Conservation (phyloP, 1,140 invertebrate genomes). For the Eubasilissa regina region DNA sequence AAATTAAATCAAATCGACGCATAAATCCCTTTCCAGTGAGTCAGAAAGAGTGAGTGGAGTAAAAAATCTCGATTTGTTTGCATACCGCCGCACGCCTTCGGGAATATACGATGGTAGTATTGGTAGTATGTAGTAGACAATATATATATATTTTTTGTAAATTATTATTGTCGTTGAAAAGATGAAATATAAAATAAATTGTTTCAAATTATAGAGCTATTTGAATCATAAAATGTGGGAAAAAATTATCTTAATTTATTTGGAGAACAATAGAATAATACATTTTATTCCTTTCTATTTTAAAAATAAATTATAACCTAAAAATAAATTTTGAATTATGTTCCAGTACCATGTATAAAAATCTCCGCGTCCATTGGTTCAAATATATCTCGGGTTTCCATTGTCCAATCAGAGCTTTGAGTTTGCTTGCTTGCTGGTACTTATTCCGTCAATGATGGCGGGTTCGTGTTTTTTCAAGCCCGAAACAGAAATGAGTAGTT, state of each 20-base stretch:
- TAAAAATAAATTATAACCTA: slow-evolving; percentile 12
- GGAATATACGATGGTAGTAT: too few relatives aligned
- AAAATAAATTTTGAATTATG: slow-evolving; percentile 21
- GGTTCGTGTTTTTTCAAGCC: slow-evolving; percentile 72
- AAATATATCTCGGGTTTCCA: slow-evolving; percentile 33
- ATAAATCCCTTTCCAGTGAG: too few relatives aligned
- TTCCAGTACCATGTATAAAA: not conserved
- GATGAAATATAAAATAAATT: not conserved
- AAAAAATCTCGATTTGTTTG: too few relatives aligned
- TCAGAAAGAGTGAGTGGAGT: too few relatives aligned
- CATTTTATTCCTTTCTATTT: not conserved
- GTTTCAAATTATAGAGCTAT: not conserved
- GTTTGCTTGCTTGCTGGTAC: slow-evolving; percentile 6
- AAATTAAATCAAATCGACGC: too few relatives aligned
- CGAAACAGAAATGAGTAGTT: slow-evolving; percentile 72
- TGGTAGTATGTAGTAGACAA: slow-evolving; percentile 1
- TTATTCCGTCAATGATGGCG: slow-evolving; percentile 66
- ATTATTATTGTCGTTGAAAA: slow-evolving; percentile 7
- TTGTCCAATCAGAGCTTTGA: slow-evolving; percentile 32
- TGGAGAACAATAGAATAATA: not conserved
- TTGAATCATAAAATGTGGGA: not conserved
- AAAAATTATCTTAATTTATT: not conserved
- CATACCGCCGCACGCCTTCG: too few relatives aligned
- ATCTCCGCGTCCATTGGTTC: slow-evolving; percentile 17
- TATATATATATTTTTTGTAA: not conserved